phyloP scores from a whole-genome alignment of 2,113 vertebrate genomes.

The Morphnarchus princeps region DNA sequence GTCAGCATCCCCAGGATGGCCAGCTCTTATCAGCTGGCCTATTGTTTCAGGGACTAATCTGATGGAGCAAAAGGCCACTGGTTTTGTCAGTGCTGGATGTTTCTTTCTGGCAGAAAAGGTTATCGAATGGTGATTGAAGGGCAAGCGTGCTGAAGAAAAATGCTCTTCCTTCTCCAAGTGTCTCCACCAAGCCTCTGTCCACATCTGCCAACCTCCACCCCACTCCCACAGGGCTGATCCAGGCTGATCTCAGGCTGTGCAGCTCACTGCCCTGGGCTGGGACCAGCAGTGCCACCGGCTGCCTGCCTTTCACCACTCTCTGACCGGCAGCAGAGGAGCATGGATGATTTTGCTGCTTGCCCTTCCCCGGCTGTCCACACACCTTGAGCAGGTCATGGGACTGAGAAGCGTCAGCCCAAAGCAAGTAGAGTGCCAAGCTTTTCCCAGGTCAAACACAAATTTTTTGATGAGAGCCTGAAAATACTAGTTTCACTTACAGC shows the following conservation, averaged over 20 bases:
- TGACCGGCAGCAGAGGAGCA: fast-evolving
- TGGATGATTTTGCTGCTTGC: neutral
- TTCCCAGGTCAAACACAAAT: neutral
- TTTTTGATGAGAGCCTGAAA: neutral
- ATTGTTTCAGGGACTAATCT: neutral
- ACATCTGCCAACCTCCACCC: neutral
- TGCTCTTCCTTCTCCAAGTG: neutral
- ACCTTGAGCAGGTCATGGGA: neutral
- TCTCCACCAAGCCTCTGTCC: neutral
- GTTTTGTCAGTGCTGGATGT: neutral
- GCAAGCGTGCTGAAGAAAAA: neutral
- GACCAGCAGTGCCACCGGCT: neutral
- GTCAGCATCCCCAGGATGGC: neutral
- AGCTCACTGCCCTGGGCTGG: neutral
- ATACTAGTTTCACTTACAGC: neutral
- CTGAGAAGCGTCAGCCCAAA: neutral
- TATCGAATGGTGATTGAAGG: neutral
- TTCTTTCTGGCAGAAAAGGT: neutral
- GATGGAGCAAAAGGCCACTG: neutral
- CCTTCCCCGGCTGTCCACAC: neutral
- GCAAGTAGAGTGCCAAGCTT: neutral
- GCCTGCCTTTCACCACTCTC: neutral
- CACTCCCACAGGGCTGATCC: neutral
- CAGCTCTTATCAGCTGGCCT: neutral
- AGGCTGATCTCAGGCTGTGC: neutral